These are phyloP conservation scores for Trididemnum clinides DNA, from an alignment of 23 tunicate genomes.

Conservation along the genomic window DNA sequence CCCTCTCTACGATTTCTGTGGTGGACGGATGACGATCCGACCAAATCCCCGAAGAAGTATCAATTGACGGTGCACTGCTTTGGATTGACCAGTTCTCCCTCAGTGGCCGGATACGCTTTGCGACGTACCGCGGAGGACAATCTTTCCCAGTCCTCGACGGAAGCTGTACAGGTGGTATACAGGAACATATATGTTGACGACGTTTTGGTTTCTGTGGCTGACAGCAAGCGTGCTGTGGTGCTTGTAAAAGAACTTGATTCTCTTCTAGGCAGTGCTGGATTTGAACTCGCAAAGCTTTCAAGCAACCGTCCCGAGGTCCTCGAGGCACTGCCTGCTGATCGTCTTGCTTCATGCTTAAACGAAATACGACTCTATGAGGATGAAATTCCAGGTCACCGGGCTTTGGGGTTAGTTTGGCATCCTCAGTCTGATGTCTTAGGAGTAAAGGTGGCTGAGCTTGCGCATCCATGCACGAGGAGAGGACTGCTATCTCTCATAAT, in stretches of 20 bases:
- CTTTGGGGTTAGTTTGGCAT: neutral
- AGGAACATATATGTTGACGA: slow-evolving; percentile 5
- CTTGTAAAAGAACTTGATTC: neutral
- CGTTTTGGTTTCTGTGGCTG: neutral
- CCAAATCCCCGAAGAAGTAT: neutral
- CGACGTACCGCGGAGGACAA: neutral
- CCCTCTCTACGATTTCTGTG: slow-evolving; percentile 4
- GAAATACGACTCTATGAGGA: neutral
- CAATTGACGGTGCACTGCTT: slow-evolving; percentile 22
- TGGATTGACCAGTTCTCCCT: slow-evolving; percentile 9
- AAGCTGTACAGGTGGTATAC: neutral
- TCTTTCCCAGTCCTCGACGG: neutral
- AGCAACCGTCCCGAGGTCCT: neutral
- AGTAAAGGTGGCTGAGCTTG: neutral
- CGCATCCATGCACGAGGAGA: neutral
- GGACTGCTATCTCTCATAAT: neutral
- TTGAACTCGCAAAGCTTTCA: neutral
- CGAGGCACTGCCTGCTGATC: neutral
- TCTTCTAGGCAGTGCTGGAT: neutral
- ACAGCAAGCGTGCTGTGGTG: neutral
- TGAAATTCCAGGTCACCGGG: neutral
- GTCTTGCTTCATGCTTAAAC: neutral
- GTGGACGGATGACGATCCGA: slow-evolving; percentile 15
- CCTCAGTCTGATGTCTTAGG: neutral
- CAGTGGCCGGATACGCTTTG: neutral